Conservation (phyloP, 1,140 invertebrate genomes). For the Probaryconus sp. region DNA sequence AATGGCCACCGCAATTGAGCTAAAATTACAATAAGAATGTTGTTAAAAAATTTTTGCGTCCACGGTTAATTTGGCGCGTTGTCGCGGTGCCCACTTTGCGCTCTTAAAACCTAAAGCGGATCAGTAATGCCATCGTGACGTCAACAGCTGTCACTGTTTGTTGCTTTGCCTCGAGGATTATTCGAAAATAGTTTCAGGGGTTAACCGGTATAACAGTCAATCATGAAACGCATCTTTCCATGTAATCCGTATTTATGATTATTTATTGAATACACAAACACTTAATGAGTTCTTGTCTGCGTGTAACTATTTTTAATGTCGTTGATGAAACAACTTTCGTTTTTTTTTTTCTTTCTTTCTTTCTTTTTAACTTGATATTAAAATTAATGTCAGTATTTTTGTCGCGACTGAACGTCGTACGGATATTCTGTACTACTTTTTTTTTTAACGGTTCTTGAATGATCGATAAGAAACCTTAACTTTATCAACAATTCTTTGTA, state of each 20-base stretch:
- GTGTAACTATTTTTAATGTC: too few species aligned
- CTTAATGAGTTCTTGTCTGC: too few species aligned
- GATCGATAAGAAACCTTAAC: too few species aligned
- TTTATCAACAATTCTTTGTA: neutral
- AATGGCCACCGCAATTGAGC: conserved; percentile 36
- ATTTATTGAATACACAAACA: conserved; percentile 54
- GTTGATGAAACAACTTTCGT: too few species aligned
- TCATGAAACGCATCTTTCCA: conserved; percentile 68
- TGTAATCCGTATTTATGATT: conserved; percentile 75
- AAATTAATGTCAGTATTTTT: neutral
- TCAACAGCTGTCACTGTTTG: conserved; percentile 75
- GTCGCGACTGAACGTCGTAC: too few species aligned
- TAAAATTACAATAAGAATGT: conserved; percentile 53
- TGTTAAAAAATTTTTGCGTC: conserved; percentile 29
- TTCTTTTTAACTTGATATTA: neutral
- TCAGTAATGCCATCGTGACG: conserved; percentile 59
- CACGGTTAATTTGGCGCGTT: conserved; percentile 57
- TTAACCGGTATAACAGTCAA: conserved; percentile 64
- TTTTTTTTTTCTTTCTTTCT: neutral
- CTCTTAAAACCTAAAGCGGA: conserved; percentile 61
- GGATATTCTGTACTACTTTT: too few species aligned
- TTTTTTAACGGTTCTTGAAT: too few species aligned
- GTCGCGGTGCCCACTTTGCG: conserved; percentile 58
- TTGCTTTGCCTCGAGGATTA: conserved; percentile 75
- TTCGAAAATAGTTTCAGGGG: conserved; percentile 73